These are phyloP conservation scores for Ceyx cyanopectus DNA, from an alignment of 2,113 vertebrate species.

Conservation along the genomic window DNA sequence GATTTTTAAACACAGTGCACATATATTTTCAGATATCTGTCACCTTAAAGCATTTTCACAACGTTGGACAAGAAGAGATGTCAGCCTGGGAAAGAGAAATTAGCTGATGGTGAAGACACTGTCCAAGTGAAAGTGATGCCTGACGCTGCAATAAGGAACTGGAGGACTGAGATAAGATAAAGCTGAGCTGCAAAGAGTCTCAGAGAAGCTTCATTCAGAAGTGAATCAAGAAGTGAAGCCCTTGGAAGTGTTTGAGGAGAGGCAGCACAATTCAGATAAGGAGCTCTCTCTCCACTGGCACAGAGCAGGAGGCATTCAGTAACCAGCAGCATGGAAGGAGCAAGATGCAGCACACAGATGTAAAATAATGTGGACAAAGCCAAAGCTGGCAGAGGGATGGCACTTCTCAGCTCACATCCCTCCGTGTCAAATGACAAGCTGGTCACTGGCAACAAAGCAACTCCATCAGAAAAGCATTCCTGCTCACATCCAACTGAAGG, in stretches of 20 bases:
- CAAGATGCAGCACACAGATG: neutral
- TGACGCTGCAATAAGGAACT: slow-evolving; percentile 20
- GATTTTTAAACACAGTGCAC: neutral
- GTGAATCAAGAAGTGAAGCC: neutral
- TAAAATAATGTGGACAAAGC: neutral
- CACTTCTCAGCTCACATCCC: neutral
- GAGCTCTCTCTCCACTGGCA: neutral
- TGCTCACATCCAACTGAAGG: neutral
- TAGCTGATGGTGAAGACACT: neutral
- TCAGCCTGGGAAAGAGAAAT: slow-evolving; percentile 14
- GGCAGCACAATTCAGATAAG: neutral
- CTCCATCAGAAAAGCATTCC: neutral
- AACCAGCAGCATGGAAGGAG: neutral
- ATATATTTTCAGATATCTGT: neutral
- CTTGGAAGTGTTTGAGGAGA: neutral
- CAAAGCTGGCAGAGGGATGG: neutral
- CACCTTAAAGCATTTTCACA: neutral
- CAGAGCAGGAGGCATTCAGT: neutral
- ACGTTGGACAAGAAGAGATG: neutral
- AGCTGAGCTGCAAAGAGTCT: neutral
- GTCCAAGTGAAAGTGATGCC: slow-evolving; percentile 40
- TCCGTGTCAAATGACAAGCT: neutral
- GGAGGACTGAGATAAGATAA: slow-evolving; percentile 47
- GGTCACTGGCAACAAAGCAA: neutral
- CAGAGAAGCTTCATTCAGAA: neutral